A percentile compares a stretch with the other conserved stretches of the same genome.
phyloP scores from a whole-genome alignment of 2,888 invertebrate genomes.

The Nomada ferruginata region DNA sequence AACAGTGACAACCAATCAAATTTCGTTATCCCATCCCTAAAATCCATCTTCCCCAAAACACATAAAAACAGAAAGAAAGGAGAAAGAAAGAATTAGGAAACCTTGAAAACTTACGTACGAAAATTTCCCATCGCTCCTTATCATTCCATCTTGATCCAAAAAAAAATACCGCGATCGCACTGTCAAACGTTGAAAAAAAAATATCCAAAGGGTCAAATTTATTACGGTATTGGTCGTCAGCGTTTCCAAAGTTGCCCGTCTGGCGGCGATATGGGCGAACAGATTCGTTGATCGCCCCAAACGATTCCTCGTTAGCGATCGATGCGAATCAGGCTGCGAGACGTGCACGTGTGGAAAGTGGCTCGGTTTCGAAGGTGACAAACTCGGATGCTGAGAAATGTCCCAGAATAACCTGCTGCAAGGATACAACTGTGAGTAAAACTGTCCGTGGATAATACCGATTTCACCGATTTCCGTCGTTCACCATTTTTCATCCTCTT shows the following conservation, averaged over 20 bases:
- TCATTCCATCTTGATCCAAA: background rate
- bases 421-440: slow-evolving; percentile 78
- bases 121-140: background rate
- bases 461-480: background rate
- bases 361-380: slow-evolving; percentile 46
- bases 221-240: slow-evolving; percentile 19
- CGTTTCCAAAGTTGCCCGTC: slow-evolving; percentile 44
- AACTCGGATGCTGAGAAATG: slow-evolving; percentile 62
- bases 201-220: background rate
- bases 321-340: slow-evolving; percentile 61
- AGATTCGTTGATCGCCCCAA: slow-evolving; percentile 36
- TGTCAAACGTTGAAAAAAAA: background rate
- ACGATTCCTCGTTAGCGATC: slow-evolving; percentile 55
- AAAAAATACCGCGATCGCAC: background rate
- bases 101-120: no score
- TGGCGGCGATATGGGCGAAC: slow-evolving; percentile 59
- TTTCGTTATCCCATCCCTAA: no score
- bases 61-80: no score
- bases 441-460: background rate
- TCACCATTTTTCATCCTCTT: background rate
- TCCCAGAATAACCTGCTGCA: slow-evolving; percentile 76
- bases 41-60: no score
- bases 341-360: slow-evolving; percentile 58
- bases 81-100: no score
- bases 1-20: background rate